Conservation (phyloP, 2,888 invertebrate species). For the Scrobipalpa costella region DNA sequence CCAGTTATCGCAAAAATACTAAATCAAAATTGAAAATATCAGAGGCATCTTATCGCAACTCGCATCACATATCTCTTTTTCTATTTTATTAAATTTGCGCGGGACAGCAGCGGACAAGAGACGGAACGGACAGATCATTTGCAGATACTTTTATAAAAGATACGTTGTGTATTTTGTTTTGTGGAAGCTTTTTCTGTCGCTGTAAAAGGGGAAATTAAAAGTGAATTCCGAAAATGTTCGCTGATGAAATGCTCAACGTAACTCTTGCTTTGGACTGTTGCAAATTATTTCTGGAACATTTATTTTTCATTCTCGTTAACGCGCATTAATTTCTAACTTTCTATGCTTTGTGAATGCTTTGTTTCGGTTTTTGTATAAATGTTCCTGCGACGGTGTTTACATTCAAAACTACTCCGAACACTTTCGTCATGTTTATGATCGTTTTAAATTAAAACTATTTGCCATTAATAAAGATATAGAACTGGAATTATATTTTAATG, state of each 20-base stretch:
- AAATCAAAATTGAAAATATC: too few relatives aligned
- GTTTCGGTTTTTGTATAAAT: background rate
- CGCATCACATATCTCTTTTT: background rate
- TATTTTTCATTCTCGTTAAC: background rate
- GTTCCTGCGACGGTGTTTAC: too few relatives aligned
- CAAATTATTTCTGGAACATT: constrained; percentile 1
- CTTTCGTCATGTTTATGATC: too few relatives aligned
- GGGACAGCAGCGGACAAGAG: background rate
- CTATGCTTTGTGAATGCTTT: background rate
- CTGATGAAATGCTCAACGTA: constrained; percentile 3
- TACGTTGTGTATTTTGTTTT: background rate
- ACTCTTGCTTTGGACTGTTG: background rate
- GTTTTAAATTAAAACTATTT: too few relatives aligned
- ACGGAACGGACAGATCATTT: constrained; percentile 2
- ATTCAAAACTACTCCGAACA: too few relatives aligned
- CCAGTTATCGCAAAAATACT: too few relatives aligned
- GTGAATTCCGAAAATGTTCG: background rate
- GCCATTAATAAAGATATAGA: too few relatives aligned
- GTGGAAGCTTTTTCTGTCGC: constrained; percentile 1
- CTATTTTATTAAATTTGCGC: background rate
- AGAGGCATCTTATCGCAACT: background rate
- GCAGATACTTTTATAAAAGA: background rate
- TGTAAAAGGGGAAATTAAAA: constrained; percentile 5
- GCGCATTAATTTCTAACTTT: background rate
- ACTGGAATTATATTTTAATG: too few relatives aligned